Evolutionary conservation across 2,113 vertebrate genomes (phyloP).

Genomic region (Peromyscus californicus): DNA sequence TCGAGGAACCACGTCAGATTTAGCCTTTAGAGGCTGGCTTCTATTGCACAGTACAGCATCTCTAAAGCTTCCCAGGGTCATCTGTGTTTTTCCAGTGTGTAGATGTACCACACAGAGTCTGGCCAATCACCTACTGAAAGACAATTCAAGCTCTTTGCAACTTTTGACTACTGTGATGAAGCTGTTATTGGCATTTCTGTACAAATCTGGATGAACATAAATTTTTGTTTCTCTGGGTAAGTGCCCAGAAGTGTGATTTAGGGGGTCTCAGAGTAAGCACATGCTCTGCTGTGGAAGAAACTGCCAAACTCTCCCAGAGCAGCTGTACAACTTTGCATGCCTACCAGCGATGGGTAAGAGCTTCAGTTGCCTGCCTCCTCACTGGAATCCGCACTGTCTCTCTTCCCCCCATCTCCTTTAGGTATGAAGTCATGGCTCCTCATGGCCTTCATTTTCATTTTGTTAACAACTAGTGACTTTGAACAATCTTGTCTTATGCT

Average conservation of each 20-base stretch:
- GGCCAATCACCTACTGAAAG: neutral
- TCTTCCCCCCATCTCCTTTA: neutral
- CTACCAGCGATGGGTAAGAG: neutral
- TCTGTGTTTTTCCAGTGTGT: fast-evolving
- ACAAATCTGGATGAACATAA: neutral
- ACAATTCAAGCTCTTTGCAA: neutral
- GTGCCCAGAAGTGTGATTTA: neutral
- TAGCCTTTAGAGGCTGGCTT: neutral
- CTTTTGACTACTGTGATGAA: neutral
- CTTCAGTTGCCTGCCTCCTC: neutral
- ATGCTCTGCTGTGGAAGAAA: neutral
- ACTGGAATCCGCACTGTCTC: neutral
- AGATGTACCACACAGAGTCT: neutral
- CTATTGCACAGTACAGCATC: neutral
- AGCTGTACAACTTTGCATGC: neutral
- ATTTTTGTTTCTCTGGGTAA: neutral
- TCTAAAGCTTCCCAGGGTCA: fast-evolving
- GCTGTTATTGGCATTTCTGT: neutral
- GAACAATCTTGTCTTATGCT: neutral
- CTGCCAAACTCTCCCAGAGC: neutral
- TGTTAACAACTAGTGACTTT: neutral
- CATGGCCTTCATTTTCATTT: fast-evolving
- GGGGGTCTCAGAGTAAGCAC: neutral
- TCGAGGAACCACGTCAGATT: fast-evolving
- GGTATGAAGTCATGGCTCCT: neutral